These are phyloP conservation scores for Escarpia spicata DNA, from an alignment of 2,888 invertebrate species.

Conservation along the genomic window DNA sequence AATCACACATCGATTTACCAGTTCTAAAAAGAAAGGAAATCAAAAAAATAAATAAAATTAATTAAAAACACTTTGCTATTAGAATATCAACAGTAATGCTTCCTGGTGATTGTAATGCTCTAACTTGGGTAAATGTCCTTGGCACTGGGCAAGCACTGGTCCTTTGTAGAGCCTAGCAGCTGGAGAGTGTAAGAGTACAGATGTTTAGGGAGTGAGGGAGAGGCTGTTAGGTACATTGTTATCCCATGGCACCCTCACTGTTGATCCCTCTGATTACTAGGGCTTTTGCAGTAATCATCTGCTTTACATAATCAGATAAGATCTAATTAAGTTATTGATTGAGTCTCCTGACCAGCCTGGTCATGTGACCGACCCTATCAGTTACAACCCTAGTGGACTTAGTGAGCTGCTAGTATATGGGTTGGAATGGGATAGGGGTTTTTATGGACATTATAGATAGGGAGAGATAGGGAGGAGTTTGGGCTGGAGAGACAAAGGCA, in stretches of 20 bases:
- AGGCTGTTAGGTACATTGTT: constrained; percentile 1
- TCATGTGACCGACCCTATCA: background rate
- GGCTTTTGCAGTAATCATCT: background rate
- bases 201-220: background rate
- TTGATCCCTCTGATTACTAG: background rate
- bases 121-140: no score
- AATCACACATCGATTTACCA: no score
- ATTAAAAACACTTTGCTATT: no score
- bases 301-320: background rate
- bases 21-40: no score
- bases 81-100: no score
- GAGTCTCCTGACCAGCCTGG: background rate
- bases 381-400: background rate
- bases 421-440: background rate
- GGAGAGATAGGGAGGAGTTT: no score
- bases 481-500: background rate
- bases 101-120: no score
- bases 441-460: background rate
- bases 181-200: background rate
- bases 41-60: no score
- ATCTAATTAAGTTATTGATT: constrained; percentile 13
- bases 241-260: background rate
- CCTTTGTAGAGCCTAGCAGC: no score
- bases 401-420: background rate
- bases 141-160: no score